Evolutionary conservation across 2,113 vertebrate species (phyloP).

Genomic region (Ceratotherium simum): DNA sequence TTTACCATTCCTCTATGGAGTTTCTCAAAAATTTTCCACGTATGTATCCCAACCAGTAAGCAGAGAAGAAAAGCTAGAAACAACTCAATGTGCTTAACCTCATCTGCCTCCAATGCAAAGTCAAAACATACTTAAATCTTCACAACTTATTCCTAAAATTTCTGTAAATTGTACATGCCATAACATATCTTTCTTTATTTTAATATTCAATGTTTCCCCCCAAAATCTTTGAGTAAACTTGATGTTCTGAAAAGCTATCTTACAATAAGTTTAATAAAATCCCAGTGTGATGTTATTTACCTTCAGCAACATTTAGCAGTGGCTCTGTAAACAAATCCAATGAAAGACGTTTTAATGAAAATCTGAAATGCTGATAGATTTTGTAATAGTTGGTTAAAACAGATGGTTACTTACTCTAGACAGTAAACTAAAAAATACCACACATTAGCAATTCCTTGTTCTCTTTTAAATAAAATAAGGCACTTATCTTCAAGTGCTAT

Average conservation of each 20-base stretch:
- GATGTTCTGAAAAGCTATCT: background rate
- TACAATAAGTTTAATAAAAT: background rate
- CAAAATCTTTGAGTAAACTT: background rate
- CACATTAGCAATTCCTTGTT: background rate
- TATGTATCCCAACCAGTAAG: background rate
- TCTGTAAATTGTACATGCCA: background rate
- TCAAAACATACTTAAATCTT: background rate
- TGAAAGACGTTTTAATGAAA: background rate
- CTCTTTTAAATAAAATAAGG: background rate
- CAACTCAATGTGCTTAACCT: background rate
- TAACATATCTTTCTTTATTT: background rate
- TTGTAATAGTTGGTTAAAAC: background rate
- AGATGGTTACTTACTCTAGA: background rate
- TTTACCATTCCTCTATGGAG: background rate
- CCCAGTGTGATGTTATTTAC: background rate
- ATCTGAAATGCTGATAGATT: background rate
- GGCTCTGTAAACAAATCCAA: background rate
- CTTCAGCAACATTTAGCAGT: background rate
- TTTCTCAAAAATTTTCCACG: slow-evolving; percentile 14
- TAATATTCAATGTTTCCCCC: background rate
- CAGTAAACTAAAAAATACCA: background rate
- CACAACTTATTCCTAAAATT: background rate
- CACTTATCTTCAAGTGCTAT: background rate
- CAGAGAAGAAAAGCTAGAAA: background rate
- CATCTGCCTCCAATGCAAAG: background rate